Evolutionary conservation across 37 sponge, comb jelly and placozoan genomes (phyloP), one percentile per base, ranked within the genome.

Genomic region (Bolinopsis microptera): DNA sequence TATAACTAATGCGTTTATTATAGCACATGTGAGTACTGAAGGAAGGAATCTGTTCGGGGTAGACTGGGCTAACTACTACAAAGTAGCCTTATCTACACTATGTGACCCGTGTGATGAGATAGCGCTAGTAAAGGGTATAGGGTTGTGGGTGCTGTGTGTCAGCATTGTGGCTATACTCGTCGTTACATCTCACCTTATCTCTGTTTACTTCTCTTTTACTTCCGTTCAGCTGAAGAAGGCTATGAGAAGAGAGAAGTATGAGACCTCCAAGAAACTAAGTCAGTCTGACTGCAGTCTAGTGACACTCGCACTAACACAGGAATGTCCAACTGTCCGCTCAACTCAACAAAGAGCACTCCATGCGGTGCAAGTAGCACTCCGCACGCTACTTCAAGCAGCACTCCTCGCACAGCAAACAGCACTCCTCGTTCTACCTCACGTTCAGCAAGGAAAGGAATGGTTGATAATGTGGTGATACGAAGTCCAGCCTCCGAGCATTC

Each of bases 61-160:
- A 35, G 37, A 77, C 35, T 77, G 80, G 80, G 80, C 9, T 31
- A 77, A 77, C 80, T 77, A 21, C 80, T 77, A 32, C 80, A 32
- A 27, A 34, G 0, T 77, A 21, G 13, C 34, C 27, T 3, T 16
- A 1, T 33, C 80, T 31, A 9, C 28, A 1, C 21, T 77, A 32
- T 77, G 80, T 77, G 80, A 77, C 18, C 80, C 80, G 9, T 77
- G 80, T 32, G 35, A 32, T 34, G 80, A 77, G 35, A 22, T 77
- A 32, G 80, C 32, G 21, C 27, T 21, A 77, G 80, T 32, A 18
- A 77, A 32, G 37, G 35, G 37, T 28, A 32, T 32, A 0, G 80
- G 80, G 1, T 32, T 27, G 22, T 77, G 80, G 80, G 35, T 77
- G 0, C 80, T 77, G 27, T 77, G 80, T 32, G 80, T 35, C 0